Evolutionary conservation across 2,113 vertebrate species (phyloP), one percentile per base, ranked within the genome.

Genomic region (Benitochromis conjunctus): DNA sequence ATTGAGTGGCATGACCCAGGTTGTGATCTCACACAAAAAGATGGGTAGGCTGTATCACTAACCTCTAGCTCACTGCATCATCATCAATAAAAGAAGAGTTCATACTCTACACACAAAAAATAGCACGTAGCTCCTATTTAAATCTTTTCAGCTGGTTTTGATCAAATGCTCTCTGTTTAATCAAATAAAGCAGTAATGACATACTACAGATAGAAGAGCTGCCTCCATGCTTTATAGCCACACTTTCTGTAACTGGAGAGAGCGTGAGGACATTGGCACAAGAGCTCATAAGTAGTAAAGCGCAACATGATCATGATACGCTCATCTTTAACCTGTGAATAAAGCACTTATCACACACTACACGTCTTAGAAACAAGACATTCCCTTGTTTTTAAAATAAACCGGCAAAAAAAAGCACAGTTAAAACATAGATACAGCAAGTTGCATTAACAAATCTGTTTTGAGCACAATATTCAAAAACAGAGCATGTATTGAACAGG

Each of bases 381-480:
- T 81, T 51, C 6, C 18, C 12, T 8, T 55, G 29, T 7, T 34
- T 16, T 66, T 36, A 62, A n/a, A 66, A 81, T 69, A 76, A 48
- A 6, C 21, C 1, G 16, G 10, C 18, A 60, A 60, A 3, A 60
- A 3, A 64, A 74, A 79, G 9, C 26, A 57, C 69, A 86, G 10
- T 84, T 34, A 66, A 82, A 53, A n/a, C n/a, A n/a, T n/a, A n/a
- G n/a, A n/a, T n/a, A n/a, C n/a, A n/a, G 38, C 51, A 34, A 78
- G 66, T 74, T 87, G 83, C 62, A 57, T 87, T 54, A 58, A 85
- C 78, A 86, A 54, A 86, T 71, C 64, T 84, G 83, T 71, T 91
- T 34, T 56, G 85, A 77, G 46, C 58, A 79, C 81, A 89, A 82
- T 92, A 86, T 93, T 91, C 38, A 24, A 60, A 91, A 93, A 87